A percentile compares a stretch with the other conserved stretches of the same genome.
Conservation (phyloP, 2,113 vertebrate species). For the Pontoporia blainvillei region DNA sequence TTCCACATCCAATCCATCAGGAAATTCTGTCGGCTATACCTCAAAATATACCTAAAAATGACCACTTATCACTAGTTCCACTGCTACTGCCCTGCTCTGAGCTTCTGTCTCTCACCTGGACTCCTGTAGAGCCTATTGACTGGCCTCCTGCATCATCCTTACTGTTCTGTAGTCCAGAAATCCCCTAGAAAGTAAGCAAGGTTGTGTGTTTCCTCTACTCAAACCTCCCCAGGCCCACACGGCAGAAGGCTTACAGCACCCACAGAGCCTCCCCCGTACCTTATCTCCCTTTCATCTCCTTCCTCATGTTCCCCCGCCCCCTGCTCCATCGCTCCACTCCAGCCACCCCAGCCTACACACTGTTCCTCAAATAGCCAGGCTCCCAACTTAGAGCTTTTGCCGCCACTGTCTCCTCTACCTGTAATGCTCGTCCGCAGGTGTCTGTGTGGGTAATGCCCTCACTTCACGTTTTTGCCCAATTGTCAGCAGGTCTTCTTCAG, state of each 20-base stretch:
- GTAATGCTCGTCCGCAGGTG: background rate
- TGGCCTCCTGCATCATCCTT: background rate
- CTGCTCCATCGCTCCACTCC: background rate
- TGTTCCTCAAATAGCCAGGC: background rate
- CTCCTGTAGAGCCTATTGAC: background rate
- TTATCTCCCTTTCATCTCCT: background rate
- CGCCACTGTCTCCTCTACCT: background rate
- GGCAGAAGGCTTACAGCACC: background rate
- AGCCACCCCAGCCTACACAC: background rate
- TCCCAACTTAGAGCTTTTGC: background rate
- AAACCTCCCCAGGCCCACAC: background rate
- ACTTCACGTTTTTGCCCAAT: background rate
- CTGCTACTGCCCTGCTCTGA: background rate
- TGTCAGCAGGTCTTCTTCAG: background rate
- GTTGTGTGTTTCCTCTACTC: background rate
- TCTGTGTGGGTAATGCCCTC: background rate
- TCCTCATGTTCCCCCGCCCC: background rate
- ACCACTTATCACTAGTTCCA: background rate
- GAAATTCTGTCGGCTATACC: background rate
- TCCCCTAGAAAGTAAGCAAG: background rate
- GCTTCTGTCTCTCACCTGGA: background rate
- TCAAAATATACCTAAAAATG: background rate
- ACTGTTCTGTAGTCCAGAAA: background rate
- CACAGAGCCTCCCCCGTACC: accelerated
- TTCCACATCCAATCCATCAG: background rate